Evolutionary conservation across 2,113 vertebrate genomes (phyloP).

Genomic region (Entelurus aequoreus): DNA sequence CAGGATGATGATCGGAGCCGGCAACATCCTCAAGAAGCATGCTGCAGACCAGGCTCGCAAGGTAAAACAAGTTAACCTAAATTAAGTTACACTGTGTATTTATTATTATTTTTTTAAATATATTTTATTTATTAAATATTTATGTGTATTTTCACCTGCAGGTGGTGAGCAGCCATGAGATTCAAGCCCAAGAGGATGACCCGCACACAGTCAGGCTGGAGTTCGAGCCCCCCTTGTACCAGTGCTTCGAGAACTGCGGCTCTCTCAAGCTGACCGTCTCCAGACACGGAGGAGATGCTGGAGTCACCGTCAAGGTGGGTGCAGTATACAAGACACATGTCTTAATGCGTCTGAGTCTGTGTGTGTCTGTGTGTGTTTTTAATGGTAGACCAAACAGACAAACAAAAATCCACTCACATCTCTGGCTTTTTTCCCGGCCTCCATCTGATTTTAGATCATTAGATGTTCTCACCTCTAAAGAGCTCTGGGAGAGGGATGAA

Average conservation of each 20-base stretch:
- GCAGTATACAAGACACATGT: not conserved
- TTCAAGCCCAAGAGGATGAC: conserved; percentile 68
- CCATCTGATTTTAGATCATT: conserved; percentile 11
- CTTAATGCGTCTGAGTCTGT: not conserved
- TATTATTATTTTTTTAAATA: too few species aligned
- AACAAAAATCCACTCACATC: conserved; percentile 10
- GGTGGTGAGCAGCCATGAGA: conserved; percentile 74
- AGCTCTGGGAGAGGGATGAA: not conserved
- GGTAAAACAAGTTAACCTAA: conserved; percentile 20
- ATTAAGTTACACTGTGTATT: too few species aligned
- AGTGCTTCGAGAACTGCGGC: conserved; percentile 84
- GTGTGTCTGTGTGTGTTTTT: conserved; percentile 5
- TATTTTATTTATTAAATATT: too few species aligned
- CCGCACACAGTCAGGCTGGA: conserved; percentile 67
- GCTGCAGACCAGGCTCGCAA: conserved; percentile 67
- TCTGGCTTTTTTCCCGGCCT: conserved; percentile 13
- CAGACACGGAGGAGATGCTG: conserved; percentile 69
- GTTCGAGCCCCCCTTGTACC: conserved; percentile 75
- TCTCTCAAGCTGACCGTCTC: conserved; percentile 73
- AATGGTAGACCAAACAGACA: conserved; percentile 8
- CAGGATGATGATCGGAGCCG: conserved; percentile 69
- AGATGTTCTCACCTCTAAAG: conserved; percentile 13
- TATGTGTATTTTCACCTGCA: conserved; percentile 8
- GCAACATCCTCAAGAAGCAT: conserved; percentile 69
- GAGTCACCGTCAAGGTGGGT: conserved; percentile 68